phyloP scores from a whole-genome alignment of 2,888 invertebrate genomes.

The Xylophagus ater region DNA sequence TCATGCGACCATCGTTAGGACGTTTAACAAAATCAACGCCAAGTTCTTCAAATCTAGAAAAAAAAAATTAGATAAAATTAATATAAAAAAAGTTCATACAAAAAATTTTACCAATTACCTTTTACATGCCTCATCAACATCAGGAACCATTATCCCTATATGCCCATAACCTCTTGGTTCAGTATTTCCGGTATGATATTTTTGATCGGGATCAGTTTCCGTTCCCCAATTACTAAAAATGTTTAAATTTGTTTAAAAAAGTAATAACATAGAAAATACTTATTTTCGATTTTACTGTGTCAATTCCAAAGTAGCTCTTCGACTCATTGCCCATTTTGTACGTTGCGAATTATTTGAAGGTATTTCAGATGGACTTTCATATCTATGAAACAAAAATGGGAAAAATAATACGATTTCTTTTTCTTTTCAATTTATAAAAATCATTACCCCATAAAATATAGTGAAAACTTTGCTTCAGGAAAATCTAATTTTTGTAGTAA shows the following conservation, averaged over 20 bases:
- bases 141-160: conserved; percentile 81
- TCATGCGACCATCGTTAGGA: conserved; percentile 88
- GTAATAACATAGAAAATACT: no score
- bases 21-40: conserved; percentile 84
- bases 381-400: conserved; percentile 33
- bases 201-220: conserved; percentile 64
- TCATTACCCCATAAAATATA: conserved; percentile 88
- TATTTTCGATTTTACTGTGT: conserved; percentile 67
- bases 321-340: conserved; percentile 64
- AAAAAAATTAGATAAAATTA: neutral
- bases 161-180: conserved; percentile 88
- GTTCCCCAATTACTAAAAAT: conserved; percentile 87
- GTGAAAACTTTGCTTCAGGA: conserved; percentile 74
- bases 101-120: conserved; percentile 24
- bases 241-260: no score
- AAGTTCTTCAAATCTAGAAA: conserved; percentile 58
- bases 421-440: no score
- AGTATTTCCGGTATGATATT: conserved; percentile 81
- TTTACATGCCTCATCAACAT: conserved; percentile 79
- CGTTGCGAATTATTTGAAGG: conserved; percentile 60
- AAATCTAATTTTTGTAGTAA: conserved; percentile 81
- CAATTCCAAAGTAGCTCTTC: conserved; percentile 79
- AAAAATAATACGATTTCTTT: neutral
- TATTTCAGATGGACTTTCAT: conserved; percentile 62
- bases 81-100: conserved; percentile 9